Evolutionary conservation across 2,888 invertebrate genomes (phyloP), one percentile per base, ranked within the genome.

Genomic region (Pammene fasciana): DNA sequence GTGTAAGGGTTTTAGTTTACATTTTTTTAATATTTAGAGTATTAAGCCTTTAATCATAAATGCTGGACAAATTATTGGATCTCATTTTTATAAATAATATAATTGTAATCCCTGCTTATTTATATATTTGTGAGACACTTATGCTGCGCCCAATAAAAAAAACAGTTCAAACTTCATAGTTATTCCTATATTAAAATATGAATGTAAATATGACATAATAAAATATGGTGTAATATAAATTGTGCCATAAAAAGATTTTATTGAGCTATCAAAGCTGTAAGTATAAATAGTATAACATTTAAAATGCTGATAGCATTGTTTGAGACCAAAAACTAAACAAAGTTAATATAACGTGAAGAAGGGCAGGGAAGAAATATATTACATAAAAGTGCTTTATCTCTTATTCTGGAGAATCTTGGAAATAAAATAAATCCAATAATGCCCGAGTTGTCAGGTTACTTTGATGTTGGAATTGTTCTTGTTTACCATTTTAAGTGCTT

Each of bases 351-450:
- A 74, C 67, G 72, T 72, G 68, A 75, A 75, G 65, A 71, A 68
- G 72, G 64, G 67, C 73, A 77, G 76, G 75, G 54, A 68, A 72
- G 62, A 72, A 71, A 72, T 56, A 59, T 48, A 10, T 66, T 45
- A 75, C 75, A 79, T 76, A 77, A 80, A 79, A 73, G 75, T 75
- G 74, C 75, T 79, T 80, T 78, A 80, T 80, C 76, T 74, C 74
- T 72, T 64, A 67, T 57, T 73, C 76, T 76, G 73, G 67, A 74
- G 76, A 75, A 76, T 71, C 75, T 75, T 76, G 77, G 75, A 79
- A 77, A 78, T 77, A 79, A 79, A 71, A 70, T 65, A 70, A 72
- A 68, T 84, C 82, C 79, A 82, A 85, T 84, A 84, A 84, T 83
- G 77, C 70, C 71, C 70, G 72, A 74, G 74, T 74, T 75, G 73